Evolutionary conservation across 2,888 invertebrate genomes (phyloP).

Genomic region (Maniola hyperantus): DNA sequence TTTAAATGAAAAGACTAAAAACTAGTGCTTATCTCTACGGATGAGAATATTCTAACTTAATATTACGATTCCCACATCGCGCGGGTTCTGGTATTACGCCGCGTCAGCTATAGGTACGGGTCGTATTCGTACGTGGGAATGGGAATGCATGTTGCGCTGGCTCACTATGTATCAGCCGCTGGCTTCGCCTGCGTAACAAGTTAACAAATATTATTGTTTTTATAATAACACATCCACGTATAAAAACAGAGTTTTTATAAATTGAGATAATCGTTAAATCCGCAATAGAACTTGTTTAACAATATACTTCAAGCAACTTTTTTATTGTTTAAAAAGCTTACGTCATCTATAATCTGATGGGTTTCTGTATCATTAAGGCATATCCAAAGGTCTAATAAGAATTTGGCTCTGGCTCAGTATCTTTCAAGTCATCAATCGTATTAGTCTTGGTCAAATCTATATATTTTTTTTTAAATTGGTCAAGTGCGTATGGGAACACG

Average conservation of each 20-base stretch:
- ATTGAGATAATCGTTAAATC: constrained; percentile 1
- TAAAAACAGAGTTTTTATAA: background rate
- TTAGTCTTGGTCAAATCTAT: background rate
- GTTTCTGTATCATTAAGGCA: background rate
- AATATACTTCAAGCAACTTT: constrained; percentile 2
- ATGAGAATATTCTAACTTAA: too few species aligned
- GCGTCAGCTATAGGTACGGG: too few species aligned
- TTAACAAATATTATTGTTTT: too few species aligned
- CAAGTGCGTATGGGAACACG: too few species aligned
- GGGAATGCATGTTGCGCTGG: too few species aligned
- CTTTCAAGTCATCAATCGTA: background rate
- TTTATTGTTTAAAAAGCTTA: constrained; percentile 10
- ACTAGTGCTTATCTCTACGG: too few species aligned
- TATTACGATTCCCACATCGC: too few species aligned
- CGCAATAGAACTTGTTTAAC: constrained; percentile 8
- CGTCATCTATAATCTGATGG: background rate
- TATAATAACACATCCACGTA: background rate
- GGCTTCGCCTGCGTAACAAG: too few species aligned
- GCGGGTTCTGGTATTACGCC: too few species aligned
- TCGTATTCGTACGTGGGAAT: too few species aligned
- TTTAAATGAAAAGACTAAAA: too few species aligned
- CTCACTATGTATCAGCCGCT: too few species aligned
- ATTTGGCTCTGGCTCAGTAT: background rate
- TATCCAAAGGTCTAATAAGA: background rate
- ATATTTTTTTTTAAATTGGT: background rate